Conservation (phyloP, 2,888 invertebrate genomes). For the Cerastis rubricosa region DNA sequence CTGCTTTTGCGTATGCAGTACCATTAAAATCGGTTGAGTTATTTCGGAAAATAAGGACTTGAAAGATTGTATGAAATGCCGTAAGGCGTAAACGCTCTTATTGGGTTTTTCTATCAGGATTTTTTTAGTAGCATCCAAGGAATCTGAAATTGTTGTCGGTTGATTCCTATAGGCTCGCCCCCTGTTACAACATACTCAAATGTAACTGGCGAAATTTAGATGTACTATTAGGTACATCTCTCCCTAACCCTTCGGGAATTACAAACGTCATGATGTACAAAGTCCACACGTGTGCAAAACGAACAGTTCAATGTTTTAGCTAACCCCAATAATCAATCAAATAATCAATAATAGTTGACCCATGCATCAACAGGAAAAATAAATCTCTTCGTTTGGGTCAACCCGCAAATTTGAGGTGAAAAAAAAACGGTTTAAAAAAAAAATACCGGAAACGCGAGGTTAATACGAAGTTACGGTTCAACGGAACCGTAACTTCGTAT, state of each 20-base stretch:
- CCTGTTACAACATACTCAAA: neutral
- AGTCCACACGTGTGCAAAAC: neutral
- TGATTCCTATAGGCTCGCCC: neutral
- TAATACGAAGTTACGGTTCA: no score
- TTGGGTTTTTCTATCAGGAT: no score
- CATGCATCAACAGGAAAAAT: constrained; percentile 42
- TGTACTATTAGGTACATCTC: neutral
- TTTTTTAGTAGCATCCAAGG: neutral
- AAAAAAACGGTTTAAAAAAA: constrained; percentile 53
- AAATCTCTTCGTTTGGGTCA: constrained; percentile 44
- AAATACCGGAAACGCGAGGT: constrained; percentile 56
- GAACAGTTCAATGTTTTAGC: constrained; percentile 7
- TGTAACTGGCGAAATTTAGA: neutral
- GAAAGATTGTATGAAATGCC: no score
- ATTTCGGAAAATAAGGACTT: no score
- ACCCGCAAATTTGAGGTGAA: constrained; percentile 44
- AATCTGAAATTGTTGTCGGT: neutral
- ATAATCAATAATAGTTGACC: constrained; percentile 48
- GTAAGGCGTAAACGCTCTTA: no score
- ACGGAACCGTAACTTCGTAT: constrained; percentile 45
- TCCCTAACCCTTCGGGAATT: neutral
- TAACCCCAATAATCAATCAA: constrained; percentile 38
- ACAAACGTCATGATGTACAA: neutral
- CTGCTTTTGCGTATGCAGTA: no score
- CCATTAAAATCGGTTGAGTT: no score